Conservation (phyloP, 2,888 invertebrate genomes). For the Euplexia lucipara region DNA sequence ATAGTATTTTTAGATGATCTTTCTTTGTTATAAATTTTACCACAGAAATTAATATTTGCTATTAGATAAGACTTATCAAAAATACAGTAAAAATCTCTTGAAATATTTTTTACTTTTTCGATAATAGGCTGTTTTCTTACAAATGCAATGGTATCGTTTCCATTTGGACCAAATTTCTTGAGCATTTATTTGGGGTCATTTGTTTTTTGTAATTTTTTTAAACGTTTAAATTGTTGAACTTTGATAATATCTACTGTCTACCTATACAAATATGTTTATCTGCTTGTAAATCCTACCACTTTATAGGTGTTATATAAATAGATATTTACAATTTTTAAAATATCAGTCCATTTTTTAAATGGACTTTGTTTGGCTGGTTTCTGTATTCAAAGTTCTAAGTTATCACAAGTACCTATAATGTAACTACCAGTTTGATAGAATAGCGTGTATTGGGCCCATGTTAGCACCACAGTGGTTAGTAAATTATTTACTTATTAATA, state of each 20-base stretch:
- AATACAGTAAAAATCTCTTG: slow-evolving; percentile 59
- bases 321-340: slow-evolving; percentile 68
- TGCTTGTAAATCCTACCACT: slow-evolving; percentile 73
- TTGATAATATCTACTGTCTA: slow-evolving; percentile 72
- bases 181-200: slow-evolving; percentile 70
- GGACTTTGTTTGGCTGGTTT: slow-evolving; percentile 55
- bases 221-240: slow-evolving; percentile 73
- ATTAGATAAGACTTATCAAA: slow-evolving; percentile 80
- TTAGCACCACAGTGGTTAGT: slow-evolving; percentile 61
- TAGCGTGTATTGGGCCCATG: slow-evolving; percentile 66
- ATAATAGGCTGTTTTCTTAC: slow-evolving; percentile 54
- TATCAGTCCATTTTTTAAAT: slow-evolving; percentile 60
- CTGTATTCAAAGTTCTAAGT: slow-evolving; percentile 65
- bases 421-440: slow-evolving; percentile 62
- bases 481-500: slow-evolving; percentile 59
- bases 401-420: slow-evolving; percentile 42
- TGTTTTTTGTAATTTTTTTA: slow-evolving; percentile 74
- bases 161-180: slow-evolving; percentile 81
- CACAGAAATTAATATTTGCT: slow-evolving; percentile 79
- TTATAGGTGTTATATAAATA: slow-evolving; percentile 79
- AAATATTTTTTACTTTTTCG: slow-evolving; percentile 55
- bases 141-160: slow-evolving; percentile 66
- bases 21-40: slow-evolving; percentile 86
- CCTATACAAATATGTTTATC: slow-evolving; percentile 73
- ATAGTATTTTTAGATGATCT: slow-evolving; percentile 90